Conservation (phyloP, 2,113 vertebrate genomes). For the Microcebus lehilahytsara region DNA sequence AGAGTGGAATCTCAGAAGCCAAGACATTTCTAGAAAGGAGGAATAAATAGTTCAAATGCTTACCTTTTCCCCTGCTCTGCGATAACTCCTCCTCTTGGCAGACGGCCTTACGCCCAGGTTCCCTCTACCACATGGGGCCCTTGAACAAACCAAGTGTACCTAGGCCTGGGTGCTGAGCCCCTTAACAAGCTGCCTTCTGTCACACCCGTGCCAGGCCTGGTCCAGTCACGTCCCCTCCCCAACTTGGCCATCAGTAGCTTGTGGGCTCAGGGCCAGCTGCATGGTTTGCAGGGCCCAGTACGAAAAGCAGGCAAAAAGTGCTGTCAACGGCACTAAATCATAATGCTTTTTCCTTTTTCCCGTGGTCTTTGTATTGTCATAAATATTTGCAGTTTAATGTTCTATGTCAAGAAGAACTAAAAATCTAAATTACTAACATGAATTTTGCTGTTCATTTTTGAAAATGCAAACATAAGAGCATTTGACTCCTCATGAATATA, state of each 20-base stretch:
- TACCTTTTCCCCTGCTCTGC: neutral
- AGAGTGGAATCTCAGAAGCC: neutral
- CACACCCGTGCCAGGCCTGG: neutral
- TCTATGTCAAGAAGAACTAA: neutral
- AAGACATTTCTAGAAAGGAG: neutral
- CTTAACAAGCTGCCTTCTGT: neutral
- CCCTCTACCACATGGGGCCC: neutral
- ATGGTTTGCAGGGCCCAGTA: neutral
- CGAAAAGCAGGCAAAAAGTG: neutral
- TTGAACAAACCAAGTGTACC: neutral
- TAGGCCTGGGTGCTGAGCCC: neutral
- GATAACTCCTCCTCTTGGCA: neutral
- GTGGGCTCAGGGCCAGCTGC: neutral
- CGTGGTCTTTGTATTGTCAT: neutral
- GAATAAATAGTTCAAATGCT: neutral
- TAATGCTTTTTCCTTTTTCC: neutral
- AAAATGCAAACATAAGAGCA: neutral
- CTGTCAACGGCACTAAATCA: neutral
- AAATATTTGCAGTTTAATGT: slow-evolving; percentile 11
- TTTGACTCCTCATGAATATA: neutral
- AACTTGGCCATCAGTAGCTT: neutral
- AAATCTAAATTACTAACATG: neutral
- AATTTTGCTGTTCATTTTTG: neutral
- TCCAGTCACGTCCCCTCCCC: neutral
- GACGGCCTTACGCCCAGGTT: neutral